Evolutionary conservation across 2,888 invertebrate genomes (phyloP).

Genomic region (Laspeyria flexula): DNA sequence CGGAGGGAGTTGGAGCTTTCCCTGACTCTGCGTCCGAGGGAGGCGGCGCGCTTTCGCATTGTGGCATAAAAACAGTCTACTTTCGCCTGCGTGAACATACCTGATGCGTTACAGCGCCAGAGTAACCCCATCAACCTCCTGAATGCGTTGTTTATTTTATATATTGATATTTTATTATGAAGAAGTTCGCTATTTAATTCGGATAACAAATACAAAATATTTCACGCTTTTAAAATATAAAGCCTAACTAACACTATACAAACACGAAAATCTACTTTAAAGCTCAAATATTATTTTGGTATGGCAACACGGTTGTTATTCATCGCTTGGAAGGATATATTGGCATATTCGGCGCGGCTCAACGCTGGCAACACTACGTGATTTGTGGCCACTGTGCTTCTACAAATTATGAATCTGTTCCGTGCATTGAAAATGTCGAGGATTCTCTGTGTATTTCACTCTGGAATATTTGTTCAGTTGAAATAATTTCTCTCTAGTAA

Average conservation of each 20-base stretch:
- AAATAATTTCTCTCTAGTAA: neutral
- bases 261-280: slow-evolving; percentile 14
- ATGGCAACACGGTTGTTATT: slow-evolving; percentile 47
- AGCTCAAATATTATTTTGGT: slow-evolving; percentile 47
- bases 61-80: no score
- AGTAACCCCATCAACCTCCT: no score
- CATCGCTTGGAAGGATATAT: slow-evolving; percentile 46
- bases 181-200: no score
- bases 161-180: no score
- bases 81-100: no score
- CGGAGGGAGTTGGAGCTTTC: no score
- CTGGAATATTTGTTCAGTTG: neutral
- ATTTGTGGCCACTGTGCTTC: slow-evolving; percentile 43
- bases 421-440: slow-evolving; percentile 30
- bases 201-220: neutral
- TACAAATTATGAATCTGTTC: slow-evolving; percentile 32
- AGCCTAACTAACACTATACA: neutral
- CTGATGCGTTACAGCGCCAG: no score
- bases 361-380: slow-evolving; percentile 46
- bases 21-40: no score
- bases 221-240: neutral
- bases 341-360: slow-evolving; percentile 50
- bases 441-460: neutral
- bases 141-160: no score
- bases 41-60: no score